A percentile compares a stretch with the other conserved stretches of the same genome.
These are phyloP conservation scores for Melangyna quadrimaculata DNA, from an alignment of 2,888 invertebrate genomes.

Conservation along the genomic window DNA sequence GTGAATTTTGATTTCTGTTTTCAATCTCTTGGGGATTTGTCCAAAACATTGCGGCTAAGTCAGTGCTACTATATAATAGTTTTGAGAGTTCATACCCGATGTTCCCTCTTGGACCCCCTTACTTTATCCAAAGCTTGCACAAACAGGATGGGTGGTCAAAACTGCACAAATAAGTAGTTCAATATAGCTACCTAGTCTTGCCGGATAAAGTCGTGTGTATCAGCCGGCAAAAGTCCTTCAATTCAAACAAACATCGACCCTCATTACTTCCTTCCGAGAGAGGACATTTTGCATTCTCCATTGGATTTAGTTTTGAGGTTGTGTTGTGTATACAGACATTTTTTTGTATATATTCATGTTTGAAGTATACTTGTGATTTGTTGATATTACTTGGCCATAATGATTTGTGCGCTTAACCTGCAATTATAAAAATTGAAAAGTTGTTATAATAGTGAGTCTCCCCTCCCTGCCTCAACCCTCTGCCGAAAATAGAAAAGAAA, in stretches of 20 bases:
- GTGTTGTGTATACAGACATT: background rate
- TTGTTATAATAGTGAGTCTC: background rate
- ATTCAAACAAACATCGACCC: slow-evolving; percentile 5
- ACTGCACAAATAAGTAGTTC: slow-evolving; percentile 30
- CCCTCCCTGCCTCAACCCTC: background rate
- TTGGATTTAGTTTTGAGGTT: slow-evolving; percentile 47
- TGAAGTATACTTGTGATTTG: slow-evolving; percentile 25
- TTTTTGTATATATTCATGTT: background rate
- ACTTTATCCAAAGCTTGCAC: background rate
- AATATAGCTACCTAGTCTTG: slow-evolving; percentile 21
- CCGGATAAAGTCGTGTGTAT: slow-evolving; percentile 8
- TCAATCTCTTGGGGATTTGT: slow-evolving; percentile 61
- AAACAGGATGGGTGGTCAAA: slow-evolving; percentile 36
- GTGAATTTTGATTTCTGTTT: slow-evolving; percentile 67
- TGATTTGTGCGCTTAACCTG: slow-evolving; percentile 4
- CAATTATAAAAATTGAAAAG: slow-evolving; percentile 36
- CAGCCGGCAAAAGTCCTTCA: background rate
- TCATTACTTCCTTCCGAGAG: background rate
- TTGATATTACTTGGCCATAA: background rate
- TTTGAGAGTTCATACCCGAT: slow-evolving; percentile 45
- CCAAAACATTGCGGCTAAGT: slow-evolving; percentile 51
- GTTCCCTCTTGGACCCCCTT: background rate
- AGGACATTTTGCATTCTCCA: slow-evolving; percentile 28
- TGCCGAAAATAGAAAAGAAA: background rate
- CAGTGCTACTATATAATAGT: slow-evolving; percentile 36